phyloP scores from a whole-genome alignment of 2,113 vertebrate species.

The Eolophus roseicapilla region DNA sequence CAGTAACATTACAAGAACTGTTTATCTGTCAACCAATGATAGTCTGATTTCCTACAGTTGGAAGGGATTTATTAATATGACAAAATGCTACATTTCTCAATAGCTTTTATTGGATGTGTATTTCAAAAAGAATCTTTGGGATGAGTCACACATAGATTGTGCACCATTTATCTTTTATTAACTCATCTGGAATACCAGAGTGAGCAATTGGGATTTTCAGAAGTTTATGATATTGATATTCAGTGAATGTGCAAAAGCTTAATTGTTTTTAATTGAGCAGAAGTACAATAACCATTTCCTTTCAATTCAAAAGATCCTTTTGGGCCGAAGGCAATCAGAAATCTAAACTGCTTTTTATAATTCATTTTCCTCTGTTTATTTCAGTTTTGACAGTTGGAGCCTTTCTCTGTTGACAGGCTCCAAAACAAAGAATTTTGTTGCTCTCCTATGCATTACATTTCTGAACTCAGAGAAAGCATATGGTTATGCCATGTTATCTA shows the following conservation, averaged over 20 bases:
- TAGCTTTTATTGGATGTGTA: background rate
- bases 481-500: background rate
- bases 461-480: background rate
- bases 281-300: constrained; percentile 18
- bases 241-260: background rate
- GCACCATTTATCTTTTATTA: constrained; percentile 25
- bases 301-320: constrained; percentile 1
- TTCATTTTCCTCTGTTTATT: constrained; percentile 36
- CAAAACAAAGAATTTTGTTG: background rate
- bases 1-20: background rate
- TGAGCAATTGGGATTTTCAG: background rate
- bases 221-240: background rate
- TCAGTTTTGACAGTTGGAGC: background rate
- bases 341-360: background rate
- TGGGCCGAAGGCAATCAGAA: constrained; percentile 7
- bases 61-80: background rate
- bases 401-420: background rate
- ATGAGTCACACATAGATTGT: background rate
- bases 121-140: background rate
- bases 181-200: constrained; percentile 19
- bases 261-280: constrained; percentile 31
- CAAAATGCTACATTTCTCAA: background rate
- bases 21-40: background rate
- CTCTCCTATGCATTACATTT: background rate
- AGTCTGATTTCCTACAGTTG: background rate